Percentiles rank a stretch among this genome's conserved stretches.
Conservation (phyloP, 2,888 invertebrate species). For the Dynastes grantii region DNA sequence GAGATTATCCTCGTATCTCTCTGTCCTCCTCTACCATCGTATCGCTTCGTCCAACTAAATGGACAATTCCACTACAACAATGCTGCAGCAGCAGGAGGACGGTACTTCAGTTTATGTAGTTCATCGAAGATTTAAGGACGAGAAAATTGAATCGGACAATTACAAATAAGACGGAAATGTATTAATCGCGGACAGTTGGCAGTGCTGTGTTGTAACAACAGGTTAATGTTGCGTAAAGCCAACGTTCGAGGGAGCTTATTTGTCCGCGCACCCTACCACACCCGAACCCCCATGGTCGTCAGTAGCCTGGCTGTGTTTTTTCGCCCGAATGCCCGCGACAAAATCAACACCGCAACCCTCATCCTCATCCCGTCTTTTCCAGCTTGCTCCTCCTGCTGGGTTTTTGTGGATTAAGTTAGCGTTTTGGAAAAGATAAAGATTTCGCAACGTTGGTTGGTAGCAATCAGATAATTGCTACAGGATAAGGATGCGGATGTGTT, state of each 20-base stretch:
- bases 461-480: constrained; percentile 33
- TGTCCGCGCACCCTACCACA: constrained; percentile 57
- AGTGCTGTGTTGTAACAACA: constrained; percentile 67
- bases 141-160: constrained; percentile 61
- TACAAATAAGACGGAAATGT: constrained; percentile 59
- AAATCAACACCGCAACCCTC: constrained; percentile 43
- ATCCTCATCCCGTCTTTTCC: not conserved
- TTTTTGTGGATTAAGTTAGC: constrained; percentile 41
- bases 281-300: constrained; percentile 3
- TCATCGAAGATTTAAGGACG: constrained; percentile 61
- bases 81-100: not conserved
- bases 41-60: constrained; percentile 1
- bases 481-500: not conserved
- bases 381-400: constrained; percentile 2
- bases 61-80: constrained; percentile 25
- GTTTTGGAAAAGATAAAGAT: constrained; percentile 44
- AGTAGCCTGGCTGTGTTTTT: constrained; percentile 31
- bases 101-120: constrained; percentile 39
- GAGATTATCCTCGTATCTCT: not conserved
- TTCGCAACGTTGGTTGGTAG: constrained; percentile 14
- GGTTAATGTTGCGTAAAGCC: constrained; percentile 70
- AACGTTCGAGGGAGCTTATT: constrained; percentile 67
- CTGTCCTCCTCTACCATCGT: not conserved
- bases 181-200: constrained; percentile 66
- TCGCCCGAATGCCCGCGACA: constrained; percentile 32